Base-by-base conservation (phyloP, 2,888 invertebrate genomes). In the Nebria salina region DNA sequence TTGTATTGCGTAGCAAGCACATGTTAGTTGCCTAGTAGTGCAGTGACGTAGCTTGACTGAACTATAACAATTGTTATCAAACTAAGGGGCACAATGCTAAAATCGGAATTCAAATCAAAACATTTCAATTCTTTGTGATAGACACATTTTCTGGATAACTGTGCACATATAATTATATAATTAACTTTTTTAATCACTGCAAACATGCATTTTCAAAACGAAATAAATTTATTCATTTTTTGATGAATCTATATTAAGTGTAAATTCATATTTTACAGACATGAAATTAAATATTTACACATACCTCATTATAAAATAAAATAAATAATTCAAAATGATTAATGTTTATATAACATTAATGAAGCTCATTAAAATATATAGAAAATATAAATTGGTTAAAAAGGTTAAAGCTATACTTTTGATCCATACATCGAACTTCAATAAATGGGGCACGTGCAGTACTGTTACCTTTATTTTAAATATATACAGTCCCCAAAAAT, bases 131-230 rank as follows among this genome's bases (percentile, higher is more conserved):
- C 83, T 72, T 82, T 83, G 83, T 82, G 75, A 83, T 83, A 91
- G 93, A 93, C 93, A 93, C 93, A 93, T 93, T 93, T 93, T 93
- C 93, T 93, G 93, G 92, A 92, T 89, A 87, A 84, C 84, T 83
- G 83, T 85, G 84, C 84, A 84, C 85, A 84, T 84, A 75, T 54
- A 20, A 20, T 54, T 15, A 20, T 25, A 54, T 8, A 54, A 11
- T 54, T 54, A 54, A 54, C 54, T 11, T 54, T 54, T 54, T 54
- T 54, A 54, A 54, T 54, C 13, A 54, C 54, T 54, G 8, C 54
- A 54, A 54, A 34, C 5, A 68, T 68, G 41, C 72, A 72, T 15
- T 25, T 26, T 15, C 4, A 68, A 68, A 68, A 68, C 20, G 6
- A 68, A 8, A 54, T 54, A 54, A 8, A 54, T 54, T 54, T 54